These are phyloP conservation scores for Resseliella maxima DNA, from an alignment of 2,888 invertebrate species.

Conservation along the genomic window DNA sequence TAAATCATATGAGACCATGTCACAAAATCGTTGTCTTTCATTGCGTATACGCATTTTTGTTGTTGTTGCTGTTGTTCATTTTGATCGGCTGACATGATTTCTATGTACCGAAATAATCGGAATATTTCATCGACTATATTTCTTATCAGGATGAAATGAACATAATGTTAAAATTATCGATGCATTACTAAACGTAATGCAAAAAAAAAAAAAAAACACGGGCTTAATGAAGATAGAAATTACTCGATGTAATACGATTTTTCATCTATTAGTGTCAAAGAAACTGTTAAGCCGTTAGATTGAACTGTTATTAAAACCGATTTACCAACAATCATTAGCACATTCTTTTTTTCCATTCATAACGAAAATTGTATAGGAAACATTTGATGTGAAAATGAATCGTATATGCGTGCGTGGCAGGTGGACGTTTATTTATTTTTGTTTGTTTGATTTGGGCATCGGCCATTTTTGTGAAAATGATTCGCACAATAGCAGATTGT, in stretches of 20 bases:
- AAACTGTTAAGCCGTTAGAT: background rate
- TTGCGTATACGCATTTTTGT: background rate
- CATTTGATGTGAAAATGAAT: background rate
- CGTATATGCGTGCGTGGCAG: background rate
- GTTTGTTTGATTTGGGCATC: background rate
- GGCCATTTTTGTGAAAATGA: conserved; percentile 1
- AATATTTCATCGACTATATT: conserved; percentile 20
- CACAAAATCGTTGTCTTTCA: conserved; percentile 25
- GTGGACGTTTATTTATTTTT: background rate
- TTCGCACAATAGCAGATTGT: conserved; percentile 48
- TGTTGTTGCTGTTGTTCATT: background rate
- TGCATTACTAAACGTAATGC: background rate
- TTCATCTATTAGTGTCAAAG: background rate
- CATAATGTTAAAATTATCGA: conserved; percentile 8
- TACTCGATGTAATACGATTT: background rate
- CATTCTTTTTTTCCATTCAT: background rate
- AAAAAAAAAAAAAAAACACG: background rate
- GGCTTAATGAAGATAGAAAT: background rate
- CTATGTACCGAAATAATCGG: background rate
- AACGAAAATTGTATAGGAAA: background rate
- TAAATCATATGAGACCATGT: conserved; percentile 33
- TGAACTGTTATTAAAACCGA: conserved; percentile 1
- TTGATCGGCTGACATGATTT: background rate
- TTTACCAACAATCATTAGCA: background rate
- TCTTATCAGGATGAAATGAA: conserved; percentile 12